A percentile compares a stretch with the other conserved stretches of the same genome.
Conservation (phyloP, 2,888 invertebrate genomes). For the Plebejus melissa region DNA sequence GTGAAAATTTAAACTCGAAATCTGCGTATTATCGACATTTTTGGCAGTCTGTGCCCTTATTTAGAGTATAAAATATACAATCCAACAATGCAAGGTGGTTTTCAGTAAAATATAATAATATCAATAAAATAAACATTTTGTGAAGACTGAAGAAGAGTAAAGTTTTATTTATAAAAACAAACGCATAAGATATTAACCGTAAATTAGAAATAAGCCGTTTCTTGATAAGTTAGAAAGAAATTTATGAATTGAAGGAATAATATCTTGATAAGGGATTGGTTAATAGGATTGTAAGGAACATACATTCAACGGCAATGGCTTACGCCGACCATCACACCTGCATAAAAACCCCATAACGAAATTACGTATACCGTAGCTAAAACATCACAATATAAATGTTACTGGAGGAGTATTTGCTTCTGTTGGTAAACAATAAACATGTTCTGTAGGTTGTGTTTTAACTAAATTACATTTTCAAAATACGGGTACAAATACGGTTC, state of each 20-base stretch:
- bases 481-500: slow-evolving; percentile 29
- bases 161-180: no score
- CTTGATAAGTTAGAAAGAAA: background rate
- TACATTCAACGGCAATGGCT: background rate
- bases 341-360: background rate
- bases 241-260: no score
- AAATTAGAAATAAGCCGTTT: no score
- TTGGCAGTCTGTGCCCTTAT: slow-evolving; percentile 9
- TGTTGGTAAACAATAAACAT: background rate
- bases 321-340: background rate
- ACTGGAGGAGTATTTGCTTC: background rate
- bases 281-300: background rate
- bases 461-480: slow-evolving; percentile 4
- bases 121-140: background rate
- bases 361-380: background rate
- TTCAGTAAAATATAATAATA: background rate
- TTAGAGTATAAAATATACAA: background rate
- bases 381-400: no score
- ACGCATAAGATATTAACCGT: no score
- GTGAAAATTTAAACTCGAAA: background rate
- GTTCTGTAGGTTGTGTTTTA: slow-evolving; percentile 1
- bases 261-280: no score
- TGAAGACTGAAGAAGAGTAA: background rate
- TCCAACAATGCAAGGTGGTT: background rate
- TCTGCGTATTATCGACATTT: background rate